Conservation (phyloP, 2,113 vertebrate species). For the Oophaga pumilio region DNA sequence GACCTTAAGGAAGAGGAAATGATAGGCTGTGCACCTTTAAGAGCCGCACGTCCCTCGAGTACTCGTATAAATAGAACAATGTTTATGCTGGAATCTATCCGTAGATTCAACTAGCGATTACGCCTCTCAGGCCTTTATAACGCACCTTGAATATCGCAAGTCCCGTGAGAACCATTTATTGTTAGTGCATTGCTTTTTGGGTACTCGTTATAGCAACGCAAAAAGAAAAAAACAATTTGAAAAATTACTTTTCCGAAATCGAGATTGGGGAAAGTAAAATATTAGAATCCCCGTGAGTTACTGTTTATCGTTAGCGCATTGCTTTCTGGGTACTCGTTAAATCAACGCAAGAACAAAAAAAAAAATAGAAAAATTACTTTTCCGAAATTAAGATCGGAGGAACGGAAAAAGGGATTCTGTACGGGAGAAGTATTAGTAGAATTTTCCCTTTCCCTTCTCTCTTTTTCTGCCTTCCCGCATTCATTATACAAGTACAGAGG, state of each 20-base stretch:
- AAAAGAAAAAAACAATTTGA: slow-evolving; percentile 51
- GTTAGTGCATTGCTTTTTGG: slow-evolving; percentile 32
- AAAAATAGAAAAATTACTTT: slow-evolving; percentile 20
- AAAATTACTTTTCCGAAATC: slow-evolving; percentile 62
- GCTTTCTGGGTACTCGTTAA: neutral
- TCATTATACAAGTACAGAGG: slow-evolving; percentile 60
- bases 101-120: slow-evolving; percentile 66
- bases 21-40: slow-evolving; percentile 63
- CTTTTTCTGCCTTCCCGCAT: slow-evolving; percentile 60
- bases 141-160: slow-evolving; percentile 63
- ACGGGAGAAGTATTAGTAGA: slow-evolving; percentile 30
- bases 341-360: slow-evolving; percentile 47
- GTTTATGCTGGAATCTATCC: slow-evolving; percentile 68
- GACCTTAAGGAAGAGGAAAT: slow-evolving; percentile 68
- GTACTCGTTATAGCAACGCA: neutral
- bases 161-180: slow-evolving; percentile 72
- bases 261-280: slow-evolving; percentile 33
- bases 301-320: slow-evolving; percentile 64
- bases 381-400: slow-evolving; percentile 62
- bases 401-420: slow-evolving; percentile 42
- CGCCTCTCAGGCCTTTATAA: slow-evolving; percentile 65
- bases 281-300: slow-evolving; percentile 69
- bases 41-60: slow-evolving; percentile 64
- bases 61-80: slow-evolving; percentile 66
- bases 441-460: slow-evolving; percentile 59